Evolutionary conservation across 2,888 invertebrate species (phyloP), one percentile per base, ranked within the genome.

Genomic region (Caenorhabditis sinica): DNA sequence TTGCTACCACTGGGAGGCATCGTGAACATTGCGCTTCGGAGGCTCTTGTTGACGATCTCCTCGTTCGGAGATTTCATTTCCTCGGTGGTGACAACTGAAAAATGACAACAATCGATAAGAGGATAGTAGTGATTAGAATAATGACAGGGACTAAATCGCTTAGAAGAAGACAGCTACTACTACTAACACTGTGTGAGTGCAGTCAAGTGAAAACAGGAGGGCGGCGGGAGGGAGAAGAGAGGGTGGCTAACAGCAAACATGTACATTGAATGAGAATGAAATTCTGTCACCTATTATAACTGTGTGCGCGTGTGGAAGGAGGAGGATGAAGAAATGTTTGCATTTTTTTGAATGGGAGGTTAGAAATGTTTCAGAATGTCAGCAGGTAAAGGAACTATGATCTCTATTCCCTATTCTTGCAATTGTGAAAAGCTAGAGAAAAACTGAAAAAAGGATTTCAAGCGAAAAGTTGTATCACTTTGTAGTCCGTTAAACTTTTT

Each of bases 51-150:
- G 25, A 83, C 69, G 73, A 83, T 80, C 73, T 83, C 80, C 73
- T 83, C 83, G 75, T 79, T 83, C 71, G 83, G 83, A 83, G 83
- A 83, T 74, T 83, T 77, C 63, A 83, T 79, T 15, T 73, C 68
- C 30, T 77, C 77, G 43, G 53, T 40, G 51, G 71, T 51, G 51
- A 69, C 65, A 25, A 71, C 79, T 79, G 72, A 17, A 77, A 61
- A 36, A 23, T 9, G 49, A n/a, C n/a, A 33, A 43, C 20, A 43
- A 43, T 63, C 15, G 63, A 43, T 43, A 15, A 13, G 5, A 28
- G 28, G 45, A 45, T 45, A 17, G 20, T 49, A 20, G 20, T 49
- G n/a, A 49, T 49, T 40, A n/a, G n/a, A n/a, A n/a, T n/a, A n/a
- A 40, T 40, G 40, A 40, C 40, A 40, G 11, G 13, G 71, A 33